Evolutionary conservation across 2,797 vertebrate genomes (phyloP), one percentile per base, ranked within the genome.

Genomic region (Rhadinocentrus ornatus): DNA sequence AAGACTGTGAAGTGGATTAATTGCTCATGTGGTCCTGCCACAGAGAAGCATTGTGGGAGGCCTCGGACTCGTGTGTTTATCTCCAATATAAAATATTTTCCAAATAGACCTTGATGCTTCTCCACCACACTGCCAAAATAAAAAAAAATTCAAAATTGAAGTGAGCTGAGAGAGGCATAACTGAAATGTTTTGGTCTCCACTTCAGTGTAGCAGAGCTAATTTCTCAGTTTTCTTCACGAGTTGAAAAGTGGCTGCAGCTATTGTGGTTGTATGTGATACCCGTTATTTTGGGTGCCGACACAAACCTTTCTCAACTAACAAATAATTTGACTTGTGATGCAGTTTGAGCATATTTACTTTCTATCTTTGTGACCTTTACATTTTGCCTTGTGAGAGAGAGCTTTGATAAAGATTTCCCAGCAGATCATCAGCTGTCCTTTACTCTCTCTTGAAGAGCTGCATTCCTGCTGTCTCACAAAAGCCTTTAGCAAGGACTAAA

Each of bases 41-140:
- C 73, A 75, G 59, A 70, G 60, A 58, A 39, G 65, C 68, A 54
- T 65, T 16, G 59, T 75, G 37, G 69, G 71, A 77, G 69, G 76
- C 71, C 31, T 66, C 48, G 54, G 58, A 70, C 78, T 73, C 68
- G 72, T 84, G 73, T 65, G 48, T 78, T 87, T 75, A 37, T 79
- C 63, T 73, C 56, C 66, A 62, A 55, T 71, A 74, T 52, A 75
- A 65, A 82, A 62, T 68, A n/a, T n/a, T 73, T 74, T 41, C 66
- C 63, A 29, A 73, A 58, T 72, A 53, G 67, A 62, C 68, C 13
- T 15, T 22, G 34, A 74, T 67, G 67, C 72, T 83, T 73, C 35
- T 82, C 46, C 27, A 16, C 53, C 34, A 63, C 61, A 11, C 2
- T 68, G 16, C 57, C 50, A 35, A 24, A 34, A 35, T 10, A 35